Evolutionary conservation across 2,888 invertebrate genomes (phyloP).

Genomic region (Eumerus sabulonum): DNA sequence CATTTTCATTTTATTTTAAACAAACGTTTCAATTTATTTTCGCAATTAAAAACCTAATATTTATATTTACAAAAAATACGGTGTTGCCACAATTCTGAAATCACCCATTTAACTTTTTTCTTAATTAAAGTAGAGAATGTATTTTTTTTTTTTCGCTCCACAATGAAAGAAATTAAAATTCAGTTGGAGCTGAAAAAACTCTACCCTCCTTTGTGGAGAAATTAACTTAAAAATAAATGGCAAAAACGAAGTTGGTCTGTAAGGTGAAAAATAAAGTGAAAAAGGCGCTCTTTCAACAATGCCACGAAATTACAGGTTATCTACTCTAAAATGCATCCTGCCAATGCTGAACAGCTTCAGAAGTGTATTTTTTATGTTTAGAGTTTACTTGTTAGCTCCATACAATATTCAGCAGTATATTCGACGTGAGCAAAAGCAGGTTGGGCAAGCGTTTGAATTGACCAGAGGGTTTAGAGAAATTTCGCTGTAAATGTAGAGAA

Average conservation of each 20-base stretch:
- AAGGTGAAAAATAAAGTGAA: constrained; percentile 15
- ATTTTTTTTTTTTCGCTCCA: too few relatives aligned
- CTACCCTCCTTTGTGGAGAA: constrained; percentile 38
- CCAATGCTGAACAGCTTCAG: constrained; percentile 36
- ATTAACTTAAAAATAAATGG: constrained; percentile 61
- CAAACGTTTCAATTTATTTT: too few relatives aligned
- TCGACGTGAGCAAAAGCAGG: constrained; percentile 14
- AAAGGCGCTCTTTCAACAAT: constrained; percentile 39
- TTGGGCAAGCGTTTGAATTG: constrained; percentile 32
- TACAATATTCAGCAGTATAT: constrained; percentile 9
- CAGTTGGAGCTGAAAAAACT: constrained; percentile 42
- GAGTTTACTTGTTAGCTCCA: constrained; percentile 26
- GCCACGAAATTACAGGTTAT: constrained; percentile 50
- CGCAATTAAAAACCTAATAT: too few relatives aligned
- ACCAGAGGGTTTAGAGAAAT: constrained; percentile 13
- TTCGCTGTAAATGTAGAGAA: constrained; percentile 12
- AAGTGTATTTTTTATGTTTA: constrained; percentile 26
- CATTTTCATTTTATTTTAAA: too few relatives aligned
- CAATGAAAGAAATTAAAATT: constrained; percentile 56
- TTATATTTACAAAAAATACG: too few relatives aligned
- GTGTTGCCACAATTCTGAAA: too few relatives aligned
- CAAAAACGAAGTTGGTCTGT: constrained; percentile 40
- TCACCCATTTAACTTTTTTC: constrained; percentile 50
- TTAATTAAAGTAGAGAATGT: constrained; percentile 31
- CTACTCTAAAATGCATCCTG: constrained; percentile 56